Evolutionary conservation across 2,888 invertebrate species (phyloP).

Genomic region (Tetheella fluctuosa): DNA sequence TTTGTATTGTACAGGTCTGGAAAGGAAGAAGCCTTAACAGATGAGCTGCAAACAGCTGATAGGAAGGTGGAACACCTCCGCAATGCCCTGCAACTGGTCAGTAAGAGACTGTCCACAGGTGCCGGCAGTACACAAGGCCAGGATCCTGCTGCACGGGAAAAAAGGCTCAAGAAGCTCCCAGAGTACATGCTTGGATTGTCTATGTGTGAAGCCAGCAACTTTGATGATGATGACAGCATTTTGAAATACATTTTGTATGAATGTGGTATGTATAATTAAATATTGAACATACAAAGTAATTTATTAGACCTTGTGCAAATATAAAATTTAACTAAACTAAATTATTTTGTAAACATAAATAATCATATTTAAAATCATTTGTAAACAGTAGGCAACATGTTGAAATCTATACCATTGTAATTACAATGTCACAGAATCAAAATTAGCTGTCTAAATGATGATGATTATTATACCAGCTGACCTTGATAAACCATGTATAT

Average conservation of each 20-base stretch:
- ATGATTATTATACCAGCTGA: not conserved
- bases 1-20: constrained; percentile 85
- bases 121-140: constrained; percentile 80
- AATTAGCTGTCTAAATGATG: not conserved
- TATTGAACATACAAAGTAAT: constrained; percentile 13
- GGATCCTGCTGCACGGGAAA: constrained; percentile 88
- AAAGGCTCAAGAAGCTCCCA: constrained; percentile 92
- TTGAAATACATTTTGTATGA: constrained; percentile 84
- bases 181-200: constrained; percentile 91
- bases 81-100: constrained; percentile 86
- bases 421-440: not conserved
- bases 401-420: not conserved
- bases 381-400: not conserved
- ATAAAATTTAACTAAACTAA: constrained; percentile 16
- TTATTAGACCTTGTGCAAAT: not conserved
- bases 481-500: not conserved
- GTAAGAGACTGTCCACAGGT: constrained; percentile 84
- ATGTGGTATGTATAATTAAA: constrained; percentile 70
- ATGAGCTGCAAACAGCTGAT: constrained; percentile 92
- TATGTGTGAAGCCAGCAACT: constrained; percentile 87
- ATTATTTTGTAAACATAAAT: constrained; percentile 8
- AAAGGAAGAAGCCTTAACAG: constrained; percentile 91
- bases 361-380: not conserved
- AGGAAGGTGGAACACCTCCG: constrained; percentile 91
- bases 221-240: constrained; percentile 85